Conservation (phyloP, 2,113 vertebrate genomes). For the Balaeniceps rex region DNA sequence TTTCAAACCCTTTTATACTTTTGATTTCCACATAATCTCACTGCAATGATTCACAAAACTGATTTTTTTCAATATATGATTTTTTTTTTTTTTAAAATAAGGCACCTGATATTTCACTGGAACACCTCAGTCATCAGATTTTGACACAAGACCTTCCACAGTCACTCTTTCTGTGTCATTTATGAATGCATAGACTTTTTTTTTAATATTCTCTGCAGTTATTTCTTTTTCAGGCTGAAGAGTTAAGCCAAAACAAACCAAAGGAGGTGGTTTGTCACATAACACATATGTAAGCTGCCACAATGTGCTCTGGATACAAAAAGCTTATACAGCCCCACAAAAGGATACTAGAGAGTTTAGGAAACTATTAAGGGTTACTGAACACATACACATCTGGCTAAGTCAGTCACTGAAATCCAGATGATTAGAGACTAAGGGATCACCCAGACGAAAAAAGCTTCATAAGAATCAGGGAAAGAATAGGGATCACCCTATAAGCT, state of each 20-base stretch:
- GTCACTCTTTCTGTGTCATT: neutral
- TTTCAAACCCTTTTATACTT: neutral
- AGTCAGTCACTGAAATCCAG: neutral
- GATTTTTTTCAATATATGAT: neutral
- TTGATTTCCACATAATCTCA: neutral
- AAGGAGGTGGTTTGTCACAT: neutral
- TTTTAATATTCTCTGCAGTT: neutral
- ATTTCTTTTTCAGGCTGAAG: neutral
- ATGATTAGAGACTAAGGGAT: neutral
- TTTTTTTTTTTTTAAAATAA: neutral
- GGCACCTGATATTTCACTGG: neutral
- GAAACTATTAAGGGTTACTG: neutral
- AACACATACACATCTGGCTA: neutral
- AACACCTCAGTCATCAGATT: neutral
- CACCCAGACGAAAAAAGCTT: neutral
- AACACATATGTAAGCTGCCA: neutral
- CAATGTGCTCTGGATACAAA: neutral
- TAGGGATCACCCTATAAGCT: neutral
- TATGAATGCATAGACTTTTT: neutral
- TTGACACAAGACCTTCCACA: neutral
- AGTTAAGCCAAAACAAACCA: conserved; percentile 2
- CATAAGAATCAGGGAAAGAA: neutral
- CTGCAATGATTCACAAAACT: neutral
- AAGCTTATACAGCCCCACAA: neutral
- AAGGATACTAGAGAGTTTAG: neutral